These are phyloP conservation scores for Peromyscus aztecus DNA, from an alignment of 2,797 vertebrate species.

Conservation along the genomic window DNA sequence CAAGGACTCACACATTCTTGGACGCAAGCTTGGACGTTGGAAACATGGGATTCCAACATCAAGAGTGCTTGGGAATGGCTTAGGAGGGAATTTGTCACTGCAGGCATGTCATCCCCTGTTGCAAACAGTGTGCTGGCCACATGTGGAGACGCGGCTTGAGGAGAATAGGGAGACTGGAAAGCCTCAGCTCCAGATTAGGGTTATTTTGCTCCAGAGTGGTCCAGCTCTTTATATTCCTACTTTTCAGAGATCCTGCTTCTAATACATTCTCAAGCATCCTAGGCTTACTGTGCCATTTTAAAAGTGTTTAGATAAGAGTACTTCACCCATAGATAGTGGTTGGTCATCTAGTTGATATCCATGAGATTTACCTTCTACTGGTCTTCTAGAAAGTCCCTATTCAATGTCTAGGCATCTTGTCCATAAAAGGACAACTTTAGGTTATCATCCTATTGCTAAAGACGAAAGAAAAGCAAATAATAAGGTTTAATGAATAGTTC, in stretches of 20 bases:
- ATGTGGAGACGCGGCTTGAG: not conserved
- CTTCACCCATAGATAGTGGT: not conserved
- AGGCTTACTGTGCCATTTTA: not conserved
- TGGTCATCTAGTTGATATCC: not conserved
- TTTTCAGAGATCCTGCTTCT: constrained; percentile 34
- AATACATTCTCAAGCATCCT: not conserved
- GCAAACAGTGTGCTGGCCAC: not conserved
- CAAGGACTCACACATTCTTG: not conserved
- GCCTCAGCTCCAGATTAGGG: not conserved
- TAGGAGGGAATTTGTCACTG: not conserved
- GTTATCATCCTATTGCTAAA: not conserved
- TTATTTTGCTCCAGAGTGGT: not conserved
- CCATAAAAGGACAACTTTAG: constrained; percentile 34
- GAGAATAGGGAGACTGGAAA: not conserved
- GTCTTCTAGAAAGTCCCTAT: not conserved
- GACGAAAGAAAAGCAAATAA: constrained; percentile 35
- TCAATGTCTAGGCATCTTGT: not conserved
- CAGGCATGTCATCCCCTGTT: not conserved
- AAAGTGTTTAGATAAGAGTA: not conserved
- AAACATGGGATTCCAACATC: not conserved
- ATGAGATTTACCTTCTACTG: not conserved
- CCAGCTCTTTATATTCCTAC: not conserved
- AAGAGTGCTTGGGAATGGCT: not conserved
- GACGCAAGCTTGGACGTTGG: not conserved
- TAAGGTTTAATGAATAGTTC: not conserved